A percentile compares a stretch with the other conserved stretches of the same genome.
Conservation (phyloP, 2,888 invertebrate genomes). For the Choreutis nemorana region DNA sequence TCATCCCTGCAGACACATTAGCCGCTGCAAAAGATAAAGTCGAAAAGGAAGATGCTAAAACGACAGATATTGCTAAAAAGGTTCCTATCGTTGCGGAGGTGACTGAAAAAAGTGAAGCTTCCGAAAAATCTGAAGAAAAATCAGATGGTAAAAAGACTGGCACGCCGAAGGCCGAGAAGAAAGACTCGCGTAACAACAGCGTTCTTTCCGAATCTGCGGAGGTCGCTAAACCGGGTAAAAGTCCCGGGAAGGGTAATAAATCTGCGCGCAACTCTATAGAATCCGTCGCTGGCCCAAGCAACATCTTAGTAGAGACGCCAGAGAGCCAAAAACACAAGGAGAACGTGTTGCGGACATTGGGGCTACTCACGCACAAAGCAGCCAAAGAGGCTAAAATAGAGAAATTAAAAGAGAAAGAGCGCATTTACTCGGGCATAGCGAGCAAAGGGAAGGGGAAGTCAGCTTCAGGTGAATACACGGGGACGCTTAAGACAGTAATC, state of each 20-base stretch:
- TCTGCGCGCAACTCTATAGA: conserved; percentile 35
- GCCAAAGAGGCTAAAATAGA: conserved; percentile 74
- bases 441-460: conserved; percentile 33
- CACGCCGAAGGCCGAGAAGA: not conserved
- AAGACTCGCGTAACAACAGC: conserved; percentile 13
- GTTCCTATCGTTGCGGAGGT: too few relatives aligned
- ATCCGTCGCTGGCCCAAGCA: conserved; percentile 42
- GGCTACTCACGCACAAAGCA: conserved; percentile 76
- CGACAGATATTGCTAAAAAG: conserved; percentile 2
- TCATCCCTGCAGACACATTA: conserved; percentile 5
- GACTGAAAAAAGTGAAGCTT: conserved; percentile 2
- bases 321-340: conserved; percentile 76
- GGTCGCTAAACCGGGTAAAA: conserved; percentile 17
- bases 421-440: conserved; percentile 27
- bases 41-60: conserved; percentile 11
- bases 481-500: conserved; percentile 85
- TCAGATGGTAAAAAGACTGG: conserved; percentile 7
- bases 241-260: conserved; percentile 22
- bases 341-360: conserved; percentile 76
- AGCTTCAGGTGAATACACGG: conserved; percentile 70
- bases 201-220: too few relatives aligned
- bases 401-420: conserved; percentile 57
- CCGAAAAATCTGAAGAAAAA: conserved; percentile 9
- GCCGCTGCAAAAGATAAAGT: conserved; percentile 13
- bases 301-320: conserved; percentile 57